Base-by-base conservation (phyloP, 2,888 invertebrate genomes). In the Xestia c-nigrum region DNA sequence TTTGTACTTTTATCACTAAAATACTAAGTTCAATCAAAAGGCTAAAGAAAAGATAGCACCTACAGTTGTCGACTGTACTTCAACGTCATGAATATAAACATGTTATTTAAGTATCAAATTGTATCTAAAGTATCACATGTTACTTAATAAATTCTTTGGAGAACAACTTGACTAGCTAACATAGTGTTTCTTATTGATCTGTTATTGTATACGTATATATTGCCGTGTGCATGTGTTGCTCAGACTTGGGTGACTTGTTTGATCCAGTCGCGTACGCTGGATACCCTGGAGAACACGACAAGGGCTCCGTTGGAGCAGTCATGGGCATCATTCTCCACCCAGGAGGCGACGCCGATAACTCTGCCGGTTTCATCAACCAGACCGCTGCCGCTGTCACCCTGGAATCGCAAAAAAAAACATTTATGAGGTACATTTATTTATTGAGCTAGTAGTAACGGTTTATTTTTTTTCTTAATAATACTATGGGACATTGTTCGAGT, bases 331-430 rank as follows among this genome's bases (percentile, higher is more conserved):
- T 95, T 92, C 80, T 96, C 92, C 5, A 96, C 96, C 96, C 96
- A 96, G 12, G 96, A 96, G 2, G 95, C 94, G n/a, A 96, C 92
- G 66, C 96, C 96, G 65, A 95, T 61, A 57, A 96, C 75, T 2
- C 89, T 90, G 0, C 93, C 93, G 9, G 65, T 81, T 66, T 89
- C 88, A 78, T 91, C 92, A n/a, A 96, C 93, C n/a, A 96, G 90
- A 0, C 96, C 96, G 81, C 96, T 96, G 85, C 96, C 96, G 82
- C 96, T 96, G 92, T 96, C 96, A 24, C 96, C 96, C 96, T 96
- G 91, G 1, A 43, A 81, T 52, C 0, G 55, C 14, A 46, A 69
- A 40, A 59, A 24, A 31, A 38, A 14, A 67, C 9, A n/a, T 43
- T 19, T 24, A 50, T 4, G 52, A 38, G 14, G 57, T 55, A n/a